These are phyloP conservation scores for Dascillus cervinus DNA, from an alignment of 2,888 invertebrate genomes.

Conservation along the genomic window DNA sequence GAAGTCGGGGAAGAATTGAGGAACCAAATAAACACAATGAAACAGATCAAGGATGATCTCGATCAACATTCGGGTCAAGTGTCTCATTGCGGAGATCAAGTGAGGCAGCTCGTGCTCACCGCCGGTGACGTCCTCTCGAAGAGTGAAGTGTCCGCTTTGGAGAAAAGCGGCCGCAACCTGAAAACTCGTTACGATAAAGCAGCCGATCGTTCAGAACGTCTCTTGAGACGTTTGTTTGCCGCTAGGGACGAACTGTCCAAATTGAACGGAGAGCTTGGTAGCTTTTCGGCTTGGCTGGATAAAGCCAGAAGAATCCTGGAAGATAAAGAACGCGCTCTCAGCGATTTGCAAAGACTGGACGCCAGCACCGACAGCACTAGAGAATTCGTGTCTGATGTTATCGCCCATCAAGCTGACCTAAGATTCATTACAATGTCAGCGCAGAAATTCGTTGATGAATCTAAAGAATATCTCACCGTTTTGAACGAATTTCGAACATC, in stretches of 20 bases:
- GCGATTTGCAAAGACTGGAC: constrained; percentile 64
- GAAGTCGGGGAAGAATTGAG: constrained; percentile 80
- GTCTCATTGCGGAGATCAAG: constrained; percentile 79
- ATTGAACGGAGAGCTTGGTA: constrained; percentile 71
- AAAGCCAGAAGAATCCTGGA: constrained; percentile 71
- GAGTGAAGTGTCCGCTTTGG: constrained; percentile 81
- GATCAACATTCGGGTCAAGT: constrained; percentile 80
- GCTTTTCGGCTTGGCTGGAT: constrained; percentile 80
- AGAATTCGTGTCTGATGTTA: constrained; percentile 87
- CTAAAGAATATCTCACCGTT: constrained; percentile 78
- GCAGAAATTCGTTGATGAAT: constrained; percentile 92
- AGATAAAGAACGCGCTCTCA: constrained; percentile 76
- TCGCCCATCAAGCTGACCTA: constrained; percentile 92
- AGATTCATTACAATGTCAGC: constrained; percentile 94
- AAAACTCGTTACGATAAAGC: constrained; percentile 77
- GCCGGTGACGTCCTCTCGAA: constrained; percentile 88
- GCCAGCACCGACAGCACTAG: constrained; percentile 72
- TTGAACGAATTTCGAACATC: constrained; percentile 84
- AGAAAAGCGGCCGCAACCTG: constrained; percentile 77
- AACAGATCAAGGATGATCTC: constrained; percentile 85
- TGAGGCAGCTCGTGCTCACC: constrained; percentile 80
- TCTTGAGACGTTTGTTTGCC: constrained; percentile 66
- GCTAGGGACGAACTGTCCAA: constrained; percentile 86
- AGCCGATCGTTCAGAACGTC: constrained; percentile 69
- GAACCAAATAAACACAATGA: constrained; percentile 82